Base-by-base conservation (phyloP, 1,140 invertebrate species). In the Drosophila truncata region DNA sequence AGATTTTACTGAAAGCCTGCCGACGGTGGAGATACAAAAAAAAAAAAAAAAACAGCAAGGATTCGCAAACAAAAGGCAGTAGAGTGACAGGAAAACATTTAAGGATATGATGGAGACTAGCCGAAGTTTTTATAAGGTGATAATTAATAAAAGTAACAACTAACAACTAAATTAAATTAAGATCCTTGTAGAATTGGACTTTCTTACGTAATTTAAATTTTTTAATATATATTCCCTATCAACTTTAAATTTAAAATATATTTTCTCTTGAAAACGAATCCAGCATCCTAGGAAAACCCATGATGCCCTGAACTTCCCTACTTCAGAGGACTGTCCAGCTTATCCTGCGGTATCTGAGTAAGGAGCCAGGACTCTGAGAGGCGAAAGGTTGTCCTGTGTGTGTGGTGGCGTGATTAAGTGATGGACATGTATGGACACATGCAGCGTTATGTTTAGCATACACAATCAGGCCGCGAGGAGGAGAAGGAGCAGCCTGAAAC, bases 391-490 rank as follows among this genome's bases (percentile, higher is more conserved):
- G 33, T 11, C 54, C 29, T n/a, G 11, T 39, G 47, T 60, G 65
- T 78, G 77, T 83, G 80, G 80, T 88, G 85, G 85, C 86, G 85
- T 90, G 85, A 90, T 90, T 90, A 90, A 90, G 85, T 90, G 85
- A 90, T 90, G 85, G 85, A 90, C 85, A 80, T 90, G 84, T 90
- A 82, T 88, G 81, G 85, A 90, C 85, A 90, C 85, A 90, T 85
- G 86, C 80, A 91, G 85, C 82, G 81, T 81, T 90, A 85, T 90
- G 87, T 90, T 88, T 88, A 88, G 85, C 85, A 90, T 88, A 88
- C 85, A 90, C 67, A 74, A 80, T 52, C 75, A 64, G 65, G 54
- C 27, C 20, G 39, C 20, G 44, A 61, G 44, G 31, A 18, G 59
- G 49, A 37, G 27, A 37, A 31, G 60, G 47, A 6, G 9, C 8